Base-by-base conservation (phyloP, 2,888 invertebrate genomes). In the Sarcophaga rosellei region DNA sequence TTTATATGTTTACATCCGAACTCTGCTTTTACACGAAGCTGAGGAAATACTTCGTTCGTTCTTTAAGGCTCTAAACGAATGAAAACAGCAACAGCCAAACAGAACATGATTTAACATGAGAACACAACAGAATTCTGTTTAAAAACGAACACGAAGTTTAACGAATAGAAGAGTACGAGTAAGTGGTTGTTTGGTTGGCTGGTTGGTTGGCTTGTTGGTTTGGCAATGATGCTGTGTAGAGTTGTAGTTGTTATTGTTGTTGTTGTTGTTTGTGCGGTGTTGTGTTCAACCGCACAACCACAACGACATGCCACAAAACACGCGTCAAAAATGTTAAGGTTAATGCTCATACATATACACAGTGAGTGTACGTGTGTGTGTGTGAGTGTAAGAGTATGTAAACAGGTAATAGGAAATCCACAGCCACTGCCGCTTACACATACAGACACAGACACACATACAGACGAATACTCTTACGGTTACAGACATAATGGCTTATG, bases 221-320 rank as follows among this genome's bases (percentile, higher is more conserved):
- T 35, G 35, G 35, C 8, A 35, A 35, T 35, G 35, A 35, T 35
- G 35, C 35, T 35, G 35, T 35, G 35, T 35, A 10, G 35, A 35
- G 8, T 35, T 35, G 35, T 81, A 57, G 21, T 20, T 75, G 65
- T 74, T 59, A 25, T 57, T 74, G 59, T 65, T 81, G 78, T 72
- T 76, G 59, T 69, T 81, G 78, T 62, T 73, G 66, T 25, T 53
- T 65, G 45, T 80, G 47, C n/a, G 25, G 66, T 74, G 57, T 81
- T 91, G 90, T 78, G 91, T 90, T 89, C 89, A 90, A 91, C 91
- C 91, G 88, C 91, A 88, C 92, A 91, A 92, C 92, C 91, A 79
- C 91, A 92, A 90, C 90, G 90, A 91, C 91, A 91, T 89, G 90
- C 91, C 91, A 84, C 91, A 92, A 91, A 91, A 91, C 92, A 91